These are phyloP conservation scores for Astatoreochromis straeleni DNA, from an alignment of 2,113 vertebrate species.

Conservation along the genomic window DNA sequence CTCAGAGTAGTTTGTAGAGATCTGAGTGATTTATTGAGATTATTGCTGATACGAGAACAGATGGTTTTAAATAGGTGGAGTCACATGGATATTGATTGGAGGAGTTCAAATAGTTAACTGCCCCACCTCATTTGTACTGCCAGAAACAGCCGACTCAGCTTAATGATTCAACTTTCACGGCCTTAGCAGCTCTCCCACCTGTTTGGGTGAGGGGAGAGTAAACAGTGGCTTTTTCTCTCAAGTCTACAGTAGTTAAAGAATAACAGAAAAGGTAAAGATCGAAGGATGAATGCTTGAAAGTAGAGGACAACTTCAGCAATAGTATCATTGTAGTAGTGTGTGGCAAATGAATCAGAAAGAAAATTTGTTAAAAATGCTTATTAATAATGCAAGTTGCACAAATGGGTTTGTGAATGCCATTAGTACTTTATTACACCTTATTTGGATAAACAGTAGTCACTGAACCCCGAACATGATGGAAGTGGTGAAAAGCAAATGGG, in stretches of 20 bases:
- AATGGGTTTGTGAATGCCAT: not conserved
- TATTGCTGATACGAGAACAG: not conserved
- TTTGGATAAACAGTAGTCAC: not conserved
- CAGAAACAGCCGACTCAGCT: constrained; percentile 2
- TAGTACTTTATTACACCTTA: not conserved
- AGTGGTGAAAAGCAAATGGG: not conserved
- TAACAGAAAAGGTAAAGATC: constrained; percentile 48
- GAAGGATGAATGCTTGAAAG: constrained; percentile 33
- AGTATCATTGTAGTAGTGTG: not conserved
- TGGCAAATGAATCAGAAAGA: not conserved
- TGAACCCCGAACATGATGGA: not conserved
- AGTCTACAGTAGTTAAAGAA: constrained; percentile 55
- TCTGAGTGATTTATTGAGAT: not conserved
- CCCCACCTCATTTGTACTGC: not conserved
- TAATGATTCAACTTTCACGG: constrained; percentile 61
- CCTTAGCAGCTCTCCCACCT: constrained; percentile 29
- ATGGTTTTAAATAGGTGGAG: constrained; percentile 57
- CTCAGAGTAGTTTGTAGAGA: not conserved
- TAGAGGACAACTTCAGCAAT: not conserved
- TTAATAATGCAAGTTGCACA: not conserved
- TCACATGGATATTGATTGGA: constrained; percentile 39
- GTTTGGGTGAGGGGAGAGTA: constrained; percentile 47
- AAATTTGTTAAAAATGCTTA: not conserved
- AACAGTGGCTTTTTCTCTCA: constrained; percentile 38
- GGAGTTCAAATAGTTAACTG: constrained; percentile 8